Conservation (phyloP, 2,888 invertebrate genomes). For the Lepas anatifera region DNA sequence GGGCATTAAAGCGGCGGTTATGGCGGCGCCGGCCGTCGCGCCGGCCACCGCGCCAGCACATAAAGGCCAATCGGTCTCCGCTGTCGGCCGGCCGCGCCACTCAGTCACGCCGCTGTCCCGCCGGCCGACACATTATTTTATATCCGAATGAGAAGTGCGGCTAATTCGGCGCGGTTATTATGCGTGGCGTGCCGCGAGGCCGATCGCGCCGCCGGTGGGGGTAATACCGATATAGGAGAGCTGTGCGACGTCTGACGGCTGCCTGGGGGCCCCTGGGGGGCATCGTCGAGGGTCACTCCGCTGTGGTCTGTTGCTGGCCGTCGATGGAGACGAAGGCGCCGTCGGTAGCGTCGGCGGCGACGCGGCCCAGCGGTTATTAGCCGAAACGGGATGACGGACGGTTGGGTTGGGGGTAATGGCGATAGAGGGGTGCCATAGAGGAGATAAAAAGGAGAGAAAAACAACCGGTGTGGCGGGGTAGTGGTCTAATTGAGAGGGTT, state of each 20-base stretch:
- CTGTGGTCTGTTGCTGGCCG: too few species aligned
- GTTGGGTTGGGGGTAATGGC: background rate
- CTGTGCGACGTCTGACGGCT: too few species aligned
- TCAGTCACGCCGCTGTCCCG: background rate
- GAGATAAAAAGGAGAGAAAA: too few species aligned
- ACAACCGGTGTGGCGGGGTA: too few species aligned
- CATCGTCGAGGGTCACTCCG: too few species aligned
- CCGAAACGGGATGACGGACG: background rate
- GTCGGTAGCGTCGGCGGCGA: too few species aligned
- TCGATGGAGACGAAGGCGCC: too few species aligned
- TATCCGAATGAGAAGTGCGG: background rate
- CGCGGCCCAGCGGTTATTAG: background rate
- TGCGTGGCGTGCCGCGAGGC: background rate
- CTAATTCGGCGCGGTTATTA: background rate
- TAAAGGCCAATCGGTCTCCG: conserved; percentile 6
- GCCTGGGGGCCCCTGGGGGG: too few species aligned
- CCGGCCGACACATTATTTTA: background rate
- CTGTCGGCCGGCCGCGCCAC: background rate
- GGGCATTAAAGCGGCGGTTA: background rate
- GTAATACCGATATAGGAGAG: background rate
- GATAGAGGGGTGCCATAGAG: background rate
- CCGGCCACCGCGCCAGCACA: background rate
- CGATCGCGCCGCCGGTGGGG: background rate
- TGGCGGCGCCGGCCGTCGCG: background rate
- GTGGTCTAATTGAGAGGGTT: too few species aligned